These are phyloP conservation scores for Taurulus bubalis DNA, from an alignment of 2,113 vertebrate species.

Conservation along the genomic window DNA sequence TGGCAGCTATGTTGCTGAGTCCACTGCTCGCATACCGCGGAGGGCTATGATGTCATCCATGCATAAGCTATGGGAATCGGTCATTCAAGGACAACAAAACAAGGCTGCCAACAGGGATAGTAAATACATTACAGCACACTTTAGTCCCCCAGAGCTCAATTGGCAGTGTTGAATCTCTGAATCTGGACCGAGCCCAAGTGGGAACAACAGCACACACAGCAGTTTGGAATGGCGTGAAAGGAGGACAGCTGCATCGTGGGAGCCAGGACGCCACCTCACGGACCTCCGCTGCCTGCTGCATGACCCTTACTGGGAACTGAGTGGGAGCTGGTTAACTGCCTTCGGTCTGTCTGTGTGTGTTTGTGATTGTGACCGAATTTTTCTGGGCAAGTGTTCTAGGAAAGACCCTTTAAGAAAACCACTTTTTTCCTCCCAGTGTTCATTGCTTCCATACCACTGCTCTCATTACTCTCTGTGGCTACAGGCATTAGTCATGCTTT, in stretches of 20 bases:
- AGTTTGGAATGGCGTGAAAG: conserved; percentile 53
- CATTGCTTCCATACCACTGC: conserved; percentile 11
- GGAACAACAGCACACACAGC: conserved; percentile 70
- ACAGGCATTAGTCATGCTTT: conserved; percentile 20
- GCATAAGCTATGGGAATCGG: conserved; percentile 57
- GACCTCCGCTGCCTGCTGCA: conserved; percentile 66
- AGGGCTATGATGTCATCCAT: conserved; percentile 73
- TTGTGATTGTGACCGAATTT: conserved; percentile 42
- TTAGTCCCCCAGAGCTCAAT: conserved; percentile 68
- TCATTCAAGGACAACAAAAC: conserved; percentile 78
- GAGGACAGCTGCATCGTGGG: conserved; percentile 75
- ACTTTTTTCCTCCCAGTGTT: conserved; percentile 4
- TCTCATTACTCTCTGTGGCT: conserved; percentile 22
- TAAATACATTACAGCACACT: conserved; percentile 80
- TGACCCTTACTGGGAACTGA: conserved; percentile 73
- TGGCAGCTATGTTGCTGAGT: conserved; percentile 45
- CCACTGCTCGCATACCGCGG: conserved; percentile 55
- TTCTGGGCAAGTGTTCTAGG: conserved; percentile 50
- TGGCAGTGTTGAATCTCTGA: conserved; percentile 67
- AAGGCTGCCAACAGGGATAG: conserved; percentile 70
- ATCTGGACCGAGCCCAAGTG: conserved; percentile 72
- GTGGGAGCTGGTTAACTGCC: conserved; percentile 52
- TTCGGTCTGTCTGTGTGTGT: conserved; percentile 42
- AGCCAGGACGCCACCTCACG: conserved; percentile 66
- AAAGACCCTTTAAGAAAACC: conserved; percentile 30